Conservation (phyloP, 2,797 vertebrate genomes). For the Sebastes reedi region DNA sequence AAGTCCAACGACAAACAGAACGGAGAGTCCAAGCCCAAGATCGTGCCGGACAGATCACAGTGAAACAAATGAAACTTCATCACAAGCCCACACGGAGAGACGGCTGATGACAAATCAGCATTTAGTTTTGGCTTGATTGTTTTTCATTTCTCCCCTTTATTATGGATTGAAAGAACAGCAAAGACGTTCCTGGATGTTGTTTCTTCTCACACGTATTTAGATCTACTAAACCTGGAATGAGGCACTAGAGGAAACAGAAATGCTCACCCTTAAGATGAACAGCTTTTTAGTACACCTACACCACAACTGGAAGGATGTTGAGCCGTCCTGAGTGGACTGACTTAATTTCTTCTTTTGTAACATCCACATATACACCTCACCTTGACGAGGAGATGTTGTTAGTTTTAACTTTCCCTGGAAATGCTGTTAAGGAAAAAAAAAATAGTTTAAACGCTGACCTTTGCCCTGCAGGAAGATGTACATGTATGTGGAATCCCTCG, state of each 20-base stretch:
- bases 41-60: conserved; percentile 75
- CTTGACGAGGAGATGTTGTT: conserved; percentile 11
- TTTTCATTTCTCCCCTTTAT: background rate
- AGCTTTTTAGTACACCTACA: background rate
- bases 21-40: conserved; percentile 77
- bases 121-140: conserved; percentile 3
- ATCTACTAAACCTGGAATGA: conserved; percentile 7
- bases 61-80: conserved; percentile 37
- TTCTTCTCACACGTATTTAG: conserved; percentile 14
- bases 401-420: conserved; percentile 33
- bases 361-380: conserved; percentile 8
- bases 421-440: conserved; percentile 1
- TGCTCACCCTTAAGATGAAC: background rate
- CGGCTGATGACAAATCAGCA: background rate
- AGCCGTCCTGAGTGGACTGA: conserved; percentile 11
- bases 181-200: conserved; percentile 16
- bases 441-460: conserved; percentile 25
- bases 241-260: conserved; percentile 22
- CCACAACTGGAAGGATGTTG: background rate
- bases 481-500: conserved; percentile 17
- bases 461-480: conserved; percentile 51
- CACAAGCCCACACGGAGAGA: background rate
- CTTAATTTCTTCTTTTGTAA: background rate
- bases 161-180: conserved; percentile 36
- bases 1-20: conserved; percentile 83